Percentiles rank a stretch among this genome's conserved stretches.
These are phyloP conservation scores for Halisarca cf. caerulea DNA, from an alignment of 37 sponge, comb jelly and placozoan genomes.

Conservation along the genomic window DNA sequence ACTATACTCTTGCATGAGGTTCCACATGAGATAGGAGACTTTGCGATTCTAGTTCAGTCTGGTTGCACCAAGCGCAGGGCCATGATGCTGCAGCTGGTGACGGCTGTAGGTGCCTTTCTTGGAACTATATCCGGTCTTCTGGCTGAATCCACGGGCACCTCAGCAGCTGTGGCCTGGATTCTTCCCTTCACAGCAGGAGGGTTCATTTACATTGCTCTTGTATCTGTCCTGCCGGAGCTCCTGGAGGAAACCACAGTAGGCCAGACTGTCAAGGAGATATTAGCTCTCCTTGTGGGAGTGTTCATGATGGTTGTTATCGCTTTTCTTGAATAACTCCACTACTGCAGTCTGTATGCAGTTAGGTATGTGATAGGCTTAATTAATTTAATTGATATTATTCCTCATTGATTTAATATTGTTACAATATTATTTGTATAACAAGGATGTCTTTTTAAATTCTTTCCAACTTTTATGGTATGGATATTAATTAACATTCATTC, in stretches of 20 bases:
- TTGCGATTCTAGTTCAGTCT: slow-evolving; percentile 96
- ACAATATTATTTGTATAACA: too few relatives aligned
- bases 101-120: slow-evolving; percentile 86
- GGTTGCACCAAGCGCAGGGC: slow-evolving; percentile 86
- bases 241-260: slow-evolving; percentile 62
- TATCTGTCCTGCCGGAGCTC: slow-evolving; percentile 91
- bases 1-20: slow-evolving; percentile 95
- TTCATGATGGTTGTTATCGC: slow-evolving; percentile 87
- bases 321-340: slow-evolving; percentile 56
- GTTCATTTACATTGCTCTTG: slow-evolving; percentile 96
- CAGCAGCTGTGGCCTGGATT: slow-evolving; percentile 67
- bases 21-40: slow-evolving; percentile 98
- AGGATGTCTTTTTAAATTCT: too few relatives aligned
- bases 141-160: slow-evolving; percentile 61
- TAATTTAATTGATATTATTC: too few relatives aligned
- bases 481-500: too few relatives aligned
- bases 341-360: too few relatives aligned
- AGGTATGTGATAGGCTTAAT: too few relatives aligned
- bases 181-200: slow-evolving; percentile 98
- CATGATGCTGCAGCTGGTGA: slow-evolving; percentile 91
- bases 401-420: too few relatives aligned
- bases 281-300: slow-evolving; percentile 78
- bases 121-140: slow-evolving; percentile 85
- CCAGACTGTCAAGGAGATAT: slow-evolving; percentile 81
- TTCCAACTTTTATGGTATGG: too few relatives aligned